Evolutionary conservation across 92 coral and sea anemone species (phyloP), one percentile per base, ranked within the genome.

Genomic region (Epizoanthus stellaris): DNA sequence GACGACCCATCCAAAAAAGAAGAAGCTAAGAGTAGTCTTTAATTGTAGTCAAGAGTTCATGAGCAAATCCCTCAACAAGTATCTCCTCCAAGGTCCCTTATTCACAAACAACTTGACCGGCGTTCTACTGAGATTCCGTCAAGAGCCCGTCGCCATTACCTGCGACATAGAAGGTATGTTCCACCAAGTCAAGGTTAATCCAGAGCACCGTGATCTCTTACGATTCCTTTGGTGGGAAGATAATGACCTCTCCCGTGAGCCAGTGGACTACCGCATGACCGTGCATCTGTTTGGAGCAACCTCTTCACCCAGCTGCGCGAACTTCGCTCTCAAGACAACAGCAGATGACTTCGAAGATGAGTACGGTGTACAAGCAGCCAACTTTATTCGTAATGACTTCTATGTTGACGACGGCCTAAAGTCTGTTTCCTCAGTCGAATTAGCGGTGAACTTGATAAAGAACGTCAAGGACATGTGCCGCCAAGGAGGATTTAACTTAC

Each of bases 351-450:
- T 63, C 71, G 88, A 88, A 34, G 85, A 36, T 64, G 79, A 67
- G 39, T 70, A 11, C 36, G 83, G 87, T 36, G 21, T 1, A 15
- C 73, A 75, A 88, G 84, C 91, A 40, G 91, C 91, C 42, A 67
- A 82, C 17, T 88, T 88, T 57, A 52, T 82, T 67, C 84, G 87
- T 21, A 70, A 70, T 43, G 77, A 87, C 64, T 87, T 87, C 68
- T 87, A 81, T 75, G 87, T 80, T 5, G 90, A 87, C 74, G 87
- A 87, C 67, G 82, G 90, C 15, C 53, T 87, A 25, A 87, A 87
- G 59, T 87, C 90, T 61, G 82, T 80, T 6, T 43, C 90, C 4
- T 40, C 90, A 66, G 75, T 73, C 19, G 90, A 71, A 60, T 72
- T 40, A 68, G 90, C 90, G 13, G 84, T 82, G 66, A 53, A 81